Percentiles rank a stretch among this genome's conserved stretches.
Conservation (phyloP, 2,797 vertebrate genomes). For the Gymnodraco acuticeps region DNA sequence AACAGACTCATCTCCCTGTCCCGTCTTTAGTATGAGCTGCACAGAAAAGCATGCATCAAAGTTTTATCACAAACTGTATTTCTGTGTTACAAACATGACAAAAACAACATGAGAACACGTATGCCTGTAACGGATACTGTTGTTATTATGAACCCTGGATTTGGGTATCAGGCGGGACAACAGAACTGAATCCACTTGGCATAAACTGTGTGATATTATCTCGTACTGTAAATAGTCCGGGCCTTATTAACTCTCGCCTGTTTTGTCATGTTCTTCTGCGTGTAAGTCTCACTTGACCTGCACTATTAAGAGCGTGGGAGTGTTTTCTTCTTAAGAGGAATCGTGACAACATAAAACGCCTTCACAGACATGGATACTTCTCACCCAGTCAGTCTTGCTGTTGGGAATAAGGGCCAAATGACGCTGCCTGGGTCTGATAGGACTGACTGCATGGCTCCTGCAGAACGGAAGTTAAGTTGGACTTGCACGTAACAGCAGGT, state of each 20-base stretch:
- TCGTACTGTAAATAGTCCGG: conserved; percentile 25
- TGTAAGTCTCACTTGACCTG: conserved; percentile 43
- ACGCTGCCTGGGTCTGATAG: background rate
- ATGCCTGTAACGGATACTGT: background rate
- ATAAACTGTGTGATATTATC: conserved; percentile 17
- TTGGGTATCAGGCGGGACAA: conserved; percentile 8
- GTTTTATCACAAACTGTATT: conserved; percentile 3
- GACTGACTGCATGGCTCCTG: background rate
- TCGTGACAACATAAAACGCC: conserved; percentile 46
- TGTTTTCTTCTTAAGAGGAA: conserved; percentile 50
- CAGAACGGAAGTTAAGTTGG: conserved; percentile 5
- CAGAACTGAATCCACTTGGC: conserved; percentile 24
- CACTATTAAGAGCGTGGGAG: conserved; percentile 51
- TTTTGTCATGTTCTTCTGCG: conserved; percentile 27
- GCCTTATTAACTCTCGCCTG: conserved; percentile 28
- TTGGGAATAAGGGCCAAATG: conserved; percentile 35
- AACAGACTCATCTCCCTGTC: background rate
- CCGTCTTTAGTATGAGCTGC: background rate
- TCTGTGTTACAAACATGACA: conserved; percentile 1
- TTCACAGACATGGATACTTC: conserved; percentile 47
- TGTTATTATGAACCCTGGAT: conserved; percentile 15
- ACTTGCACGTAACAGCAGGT: background rate
- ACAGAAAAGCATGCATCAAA: background rate
- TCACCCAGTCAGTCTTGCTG: conserved; percentile 42
- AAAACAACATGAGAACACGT: background rate